Evolutionary conservation across 2,888 invertebrate species (phyloP), one percentile per base, ranked within the genome.

Genomic region (Cephus runcator): DNA sequence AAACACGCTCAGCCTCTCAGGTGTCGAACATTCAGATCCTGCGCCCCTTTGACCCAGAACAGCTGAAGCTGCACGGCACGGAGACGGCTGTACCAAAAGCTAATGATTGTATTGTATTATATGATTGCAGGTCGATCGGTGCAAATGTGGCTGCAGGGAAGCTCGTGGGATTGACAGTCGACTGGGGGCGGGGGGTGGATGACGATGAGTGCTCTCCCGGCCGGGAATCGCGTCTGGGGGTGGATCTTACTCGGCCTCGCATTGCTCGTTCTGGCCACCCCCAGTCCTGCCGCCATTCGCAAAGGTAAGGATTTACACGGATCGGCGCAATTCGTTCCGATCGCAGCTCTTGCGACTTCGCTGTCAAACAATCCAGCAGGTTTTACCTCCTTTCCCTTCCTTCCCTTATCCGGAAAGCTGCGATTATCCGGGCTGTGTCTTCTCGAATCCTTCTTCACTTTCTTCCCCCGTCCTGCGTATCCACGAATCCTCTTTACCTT

Each of bases 281-380:
- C 90, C 79, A 90, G 90, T 86, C 91, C 90, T 77, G 90, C 91
- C 76, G 88, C 89, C 78, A 86, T 88, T 79, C 90, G 90, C 83
- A 90, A 90, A 88, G 90, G 91, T 91, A 87, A 90, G 86, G 81
- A 35, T 35, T 35, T 35, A 3, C 83, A 77, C 80, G 85, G 83
- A 87, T 79, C 79, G 31, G 6, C 30, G 31, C 4, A 1, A 40
- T 40, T 31, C 77, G 36, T 81, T 56, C 76, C 78, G 79, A 81
- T 83, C 82, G 77, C 81, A 76, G 34, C n/a, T 69, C 69, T 1
- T 15, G 69, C 69, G 69, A 69, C 69, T 30, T 33, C 11, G 0
- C 4, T 69, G 30, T 11, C 15, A 1, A 40, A 15, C 15, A 1
- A 40, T 40, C 40, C 15, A 4, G 4, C 40, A 40, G 40, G 40